phyloP scores from a whole-genome alignment of 2,888 invertebrate species.

The Amblyjoppa proteus region DNA sequence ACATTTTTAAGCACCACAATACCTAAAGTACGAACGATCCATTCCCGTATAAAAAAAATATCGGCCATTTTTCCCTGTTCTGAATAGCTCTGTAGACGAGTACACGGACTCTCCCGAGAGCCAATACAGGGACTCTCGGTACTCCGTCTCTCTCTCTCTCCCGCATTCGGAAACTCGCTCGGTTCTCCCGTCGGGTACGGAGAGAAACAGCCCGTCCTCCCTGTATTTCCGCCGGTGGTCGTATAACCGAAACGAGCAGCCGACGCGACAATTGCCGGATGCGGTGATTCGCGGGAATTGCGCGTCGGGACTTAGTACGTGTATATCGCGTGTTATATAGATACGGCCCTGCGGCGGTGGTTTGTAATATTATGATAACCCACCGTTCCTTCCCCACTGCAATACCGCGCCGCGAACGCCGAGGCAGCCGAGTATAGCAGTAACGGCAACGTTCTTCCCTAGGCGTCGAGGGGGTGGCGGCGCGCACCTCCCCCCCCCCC shows the following conservation, averaged over 20 bases:
- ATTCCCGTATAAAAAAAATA: neutral
- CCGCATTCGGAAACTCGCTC: constrained; percentile 39
- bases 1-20: neutral
- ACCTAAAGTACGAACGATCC: neutral
- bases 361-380: constrained; percentile 85
- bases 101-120: constrained; percentile 61
- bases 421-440: constrained; percentile 36
- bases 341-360: constrained; percentile 83
- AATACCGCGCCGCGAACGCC: constrained; percentile 69
- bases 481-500: constrained; percentile 41
- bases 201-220: constrained; percentile 26
- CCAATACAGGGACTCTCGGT: constrained; percentile 56
- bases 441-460: constrained; percentile 59
- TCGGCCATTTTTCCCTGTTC: constrained; percentile 18
- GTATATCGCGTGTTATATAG: constrained; percentile 78
- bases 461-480: constrained; percentile 38
- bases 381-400: constrained; percentile 75
- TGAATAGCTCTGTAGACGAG: constrained; percentile 57
- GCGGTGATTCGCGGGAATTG: constrained; percentile 81
- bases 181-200: constrained; percentile 13
- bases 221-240: constrained; percentile 65
- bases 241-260: constrained; percentile 69
- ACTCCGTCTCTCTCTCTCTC: constrained; percentile 58
- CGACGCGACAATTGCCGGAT: constrained; percentile 75
- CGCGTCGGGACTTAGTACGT: constrained; percentile 79